Base-by-base conservation (phyloP, 2,888 invertebrate genomes). In the Spilarctia lutea region DNA sequence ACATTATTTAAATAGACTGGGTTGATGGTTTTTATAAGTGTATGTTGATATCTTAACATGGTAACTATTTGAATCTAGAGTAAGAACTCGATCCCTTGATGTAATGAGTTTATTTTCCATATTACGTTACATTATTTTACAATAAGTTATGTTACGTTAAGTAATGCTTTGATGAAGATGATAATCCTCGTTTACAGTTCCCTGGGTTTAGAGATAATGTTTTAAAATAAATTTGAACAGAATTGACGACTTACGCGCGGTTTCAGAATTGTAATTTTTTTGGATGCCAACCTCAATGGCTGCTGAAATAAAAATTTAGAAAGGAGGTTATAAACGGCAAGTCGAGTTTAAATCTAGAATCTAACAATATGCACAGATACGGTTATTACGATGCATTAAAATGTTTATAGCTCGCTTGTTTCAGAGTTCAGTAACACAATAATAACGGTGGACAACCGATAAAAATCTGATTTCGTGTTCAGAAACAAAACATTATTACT, bases 301-400 rank as follows among this genome's bases (percentile, higher is more conserved):
- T 30, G 11, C 20, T 33, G 27, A 60, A 52, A n/a, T 63, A 70
- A 70, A 70, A 56, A 68, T 30, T 20, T 65, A 74, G 73, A 69
- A 69, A 74, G 69, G 16, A 65, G 63, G 68, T 65, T 48, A 68
- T 11, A 35, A 16, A 33, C 48, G 35, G 35, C 60, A 72, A 48
- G 48, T 48, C 33, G 30, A 24, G 56, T 69, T 65, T 35, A 52
- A 52, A 70, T 42, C 65, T 48, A 30, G 68, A 73, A 70, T 33
- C 39, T 74, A 45, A 70, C 45, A 68, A 30, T 56, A 63, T 48
- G 20, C 18, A 45, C 20, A 39, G 18, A 24, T 45, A 73, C 69
- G 52, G 74, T 70, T 74, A 70, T 74, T 66, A 56, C 27, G 48
- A 70, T 65, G 33, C 65, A 74, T 74, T 74, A 42, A 69, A 73